Evolutionary conservation across 2,888 invertebrate species (phyloP).

Genomic region (Pyrocoelia pectoralis): DNA sequence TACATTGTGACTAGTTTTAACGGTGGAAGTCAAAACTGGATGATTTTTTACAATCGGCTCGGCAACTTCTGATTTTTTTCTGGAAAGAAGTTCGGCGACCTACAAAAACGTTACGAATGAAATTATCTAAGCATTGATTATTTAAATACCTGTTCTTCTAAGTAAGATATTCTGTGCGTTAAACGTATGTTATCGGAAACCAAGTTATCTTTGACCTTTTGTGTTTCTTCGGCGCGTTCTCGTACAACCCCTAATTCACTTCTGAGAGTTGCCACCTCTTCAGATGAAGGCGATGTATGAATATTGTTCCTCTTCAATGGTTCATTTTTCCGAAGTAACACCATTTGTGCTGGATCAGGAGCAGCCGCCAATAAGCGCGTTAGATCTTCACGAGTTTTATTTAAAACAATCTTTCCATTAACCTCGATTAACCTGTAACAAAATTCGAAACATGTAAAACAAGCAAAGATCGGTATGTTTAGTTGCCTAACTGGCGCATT

Average conservation of each 20-base stretch:
- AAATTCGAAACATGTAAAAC: neutral
- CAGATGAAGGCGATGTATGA: slow-evolving; percentile 54
- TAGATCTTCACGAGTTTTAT: slow-evolving; percentile 75
- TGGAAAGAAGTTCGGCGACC: slow-evolving; percentile 62
- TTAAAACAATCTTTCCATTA: slow-evolving; percentile 78
- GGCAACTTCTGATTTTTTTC: slow-evolving; percentile 53
- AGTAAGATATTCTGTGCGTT: slow-evolving; percentile 87
- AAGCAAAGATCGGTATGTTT: too few relatives aligned
- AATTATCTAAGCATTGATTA: slow-evolving; percentile 4
- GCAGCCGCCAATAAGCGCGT: slow-evolving; percentile 70
- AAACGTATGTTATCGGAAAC: slow-evolving; percentile 83
- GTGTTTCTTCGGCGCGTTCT: slow-evolving; percentile 70
- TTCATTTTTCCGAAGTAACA: slow-evolving; percentile 63
- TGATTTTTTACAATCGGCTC: slow-evolving; percentile 50
- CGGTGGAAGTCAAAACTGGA: slow-evolving; percentile 61
- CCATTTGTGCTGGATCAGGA: slow-evolving; percentile 70
- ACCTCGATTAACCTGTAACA: slow-evolving; percentile 77
- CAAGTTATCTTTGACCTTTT: slow-evolving; percentile 69
- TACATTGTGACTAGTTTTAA: slow-evolving; percentile 70
- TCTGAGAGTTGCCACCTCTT: slow-evolving; percentile 65
- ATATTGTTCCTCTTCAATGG: slow-evolving; percentile 47
- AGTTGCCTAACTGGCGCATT: too few relatives aligned
- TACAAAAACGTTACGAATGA: slow-evolving; percentile 38
- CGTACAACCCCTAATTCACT: slow-evolving; percentile 68
- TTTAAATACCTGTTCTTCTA: slow-evolving; percentile 82